Evolutionary conservation across 2,888 invertebrate genomes (phyloP), one percentile per base, ranked within the genome.

Genomic region (Phyto melanocephala): DNA sequence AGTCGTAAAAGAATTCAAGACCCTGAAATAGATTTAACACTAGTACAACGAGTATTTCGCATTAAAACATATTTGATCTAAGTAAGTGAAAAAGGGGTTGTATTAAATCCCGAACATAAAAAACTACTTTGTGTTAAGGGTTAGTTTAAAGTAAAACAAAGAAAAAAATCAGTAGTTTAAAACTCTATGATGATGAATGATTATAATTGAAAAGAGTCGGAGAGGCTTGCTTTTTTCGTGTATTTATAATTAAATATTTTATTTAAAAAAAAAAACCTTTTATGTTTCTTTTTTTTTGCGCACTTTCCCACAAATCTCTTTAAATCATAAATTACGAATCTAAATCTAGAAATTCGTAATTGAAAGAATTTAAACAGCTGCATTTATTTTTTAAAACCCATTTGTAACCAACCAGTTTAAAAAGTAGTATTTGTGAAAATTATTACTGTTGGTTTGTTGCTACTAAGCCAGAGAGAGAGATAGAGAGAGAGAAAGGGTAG

Each of bases 391-490:
- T 28, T 28, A 28, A 60, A 65, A 74, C 70, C 33, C 56, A 75
- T 81, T 77, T 78, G 78, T 79, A 82, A 79, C 82, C 82, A 82
- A 79, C 82, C 82, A 82, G 78, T 82, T 79, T 78, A 78, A 28
- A 28, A 28, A 82, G 71, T 74, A 74, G 79, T 67, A 80, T 80
- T 80, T 80, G 65, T 35, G 56, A 37, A 28, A 3, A 70, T 65
- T n/a, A 22, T 42, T 65, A 40, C 10, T 4, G 58, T 60, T 42
- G 58, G 13, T 67, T 54, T 17, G 15, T 47, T 2, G 8, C 37
- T 56, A 17, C 10, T 28, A 35, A 33, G 17, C 45, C 8, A 42
- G 17, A 17, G 17, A 17, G 22, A 1, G 13, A 2, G 22, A 33
- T 13, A 20, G 40, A 74, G 13, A 2, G 22, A 42, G 13, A 17